Percentiles rank a stretch among this genome's conserved stretches.
phyloP scores from a whole-genome alignment of 2,797 vertebrate genomes.

The Tenualosa thibaudeaui region DNA sequence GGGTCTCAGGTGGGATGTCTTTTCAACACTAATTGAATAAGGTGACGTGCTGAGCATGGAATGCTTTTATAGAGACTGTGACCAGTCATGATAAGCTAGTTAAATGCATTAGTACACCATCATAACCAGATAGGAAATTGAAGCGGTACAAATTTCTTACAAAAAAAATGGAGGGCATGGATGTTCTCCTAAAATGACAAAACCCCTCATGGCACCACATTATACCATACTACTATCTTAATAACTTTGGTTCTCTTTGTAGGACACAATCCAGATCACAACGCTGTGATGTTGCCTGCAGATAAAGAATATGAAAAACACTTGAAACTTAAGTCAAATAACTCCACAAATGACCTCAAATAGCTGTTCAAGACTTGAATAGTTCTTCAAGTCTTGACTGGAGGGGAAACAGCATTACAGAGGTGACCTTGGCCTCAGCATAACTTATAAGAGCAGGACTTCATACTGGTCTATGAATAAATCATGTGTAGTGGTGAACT shows the following conservation, averaged over 20 bases:
- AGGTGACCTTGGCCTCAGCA: neutral
- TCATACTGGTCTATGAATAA: neutral
- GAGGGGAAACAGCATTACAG: too few species aligned
- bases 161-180: neutral
- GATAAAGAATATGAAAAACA: too few species aligned
- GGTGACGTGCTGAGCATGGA: constrained; percentile 24
- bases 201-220: too few species aligned
- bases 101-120: constrained; percentile 19
- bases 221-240: too few species aligned
- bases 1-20: constrained; percentile 25
- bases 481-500: neutral
- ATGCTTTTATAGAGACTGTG: constrained; percentile 34
- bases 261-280: too few species aligned
- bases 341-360: too few species aligned
- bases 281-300: too few species aligned
- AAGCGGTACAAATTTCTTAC: neutral
- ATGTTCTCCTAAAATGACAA: too few species aligned
- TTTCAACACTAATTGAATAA: constrained; percentile 23
- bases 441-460: neutral
- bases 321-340: too few species aligned
- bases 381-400: too few species aligned
- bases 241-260: too few species aligned
- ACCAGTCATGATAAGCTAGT: neutral
- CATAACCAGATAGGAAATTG: neutral
- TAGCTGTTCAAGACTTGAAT: too few species aligned